These are phyloP conservation scores for Andricus quercusramuli DNA, from an alignment of 2,888 invertebrate species.

Conservation along the genomic window DNA sequence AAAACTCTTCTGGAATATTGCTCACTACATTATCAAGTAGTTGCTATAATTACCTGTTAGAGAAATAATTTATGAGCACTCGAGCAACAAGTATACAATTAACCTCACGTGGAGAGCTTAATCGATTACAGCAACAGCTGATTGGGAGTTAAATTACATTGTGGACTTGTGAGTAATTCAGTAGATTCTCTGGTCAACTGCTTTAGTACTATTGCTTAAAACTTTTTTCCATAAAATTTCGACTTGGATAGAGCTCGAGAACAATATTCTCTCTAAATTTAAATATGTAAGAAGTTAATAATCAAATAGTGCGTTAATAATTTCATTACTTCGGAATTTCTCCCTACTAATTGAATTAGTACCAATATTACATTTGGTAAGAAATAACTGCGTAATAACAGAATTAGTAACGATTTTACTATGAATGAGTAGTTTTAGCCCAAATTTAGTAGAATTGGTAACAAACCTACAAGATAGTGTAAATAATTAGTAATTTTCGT, in stretches of 20 bases:
- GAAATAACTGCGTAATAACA: too few species aligned
- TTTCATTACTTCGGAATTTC: too few species aligned
- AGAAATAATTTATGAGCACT: constrained; percentile 32
- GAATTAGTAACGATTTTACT: too few species aligned
- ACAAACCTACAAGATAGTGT: too few species aligned
- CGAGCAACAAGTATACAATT: constrained; percentile 36
- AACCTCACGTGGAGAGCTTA: constrained; percentile 34
- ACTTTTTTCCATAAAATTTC: neutral
- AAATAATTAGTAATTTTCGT: too few species aligned
- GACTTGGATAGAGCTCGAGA: neutral
- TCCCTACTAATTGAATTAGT: too few species aligned
- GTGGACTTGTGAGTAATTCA: constrained; percentile 27
- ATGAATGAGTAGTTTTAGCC: too few species aligned
- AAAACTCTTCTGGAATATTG: neutral
- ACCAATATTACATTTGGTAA: too few species aligned
- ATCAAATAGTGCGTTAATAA: too few species aligned
- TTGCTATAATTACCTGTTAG: constrained; percentile 15
- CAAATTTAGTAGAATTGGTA: too few species aligned
- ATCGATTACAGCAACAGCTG: constrained; percentile 37
- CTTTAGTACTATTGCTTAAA: neutral
- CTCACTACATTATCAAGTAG: constrained; percentile 6
- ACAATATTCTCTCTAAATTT: neutral
- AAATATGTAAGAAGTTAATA: too few species aligned
- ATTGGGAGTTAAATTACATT: constrained; percentile 30
- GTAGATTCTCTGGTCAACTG: neutral